Conservation (phyloP, 1,140 invertebrate genomes). For the Cyclargus thomasi region DNA sequence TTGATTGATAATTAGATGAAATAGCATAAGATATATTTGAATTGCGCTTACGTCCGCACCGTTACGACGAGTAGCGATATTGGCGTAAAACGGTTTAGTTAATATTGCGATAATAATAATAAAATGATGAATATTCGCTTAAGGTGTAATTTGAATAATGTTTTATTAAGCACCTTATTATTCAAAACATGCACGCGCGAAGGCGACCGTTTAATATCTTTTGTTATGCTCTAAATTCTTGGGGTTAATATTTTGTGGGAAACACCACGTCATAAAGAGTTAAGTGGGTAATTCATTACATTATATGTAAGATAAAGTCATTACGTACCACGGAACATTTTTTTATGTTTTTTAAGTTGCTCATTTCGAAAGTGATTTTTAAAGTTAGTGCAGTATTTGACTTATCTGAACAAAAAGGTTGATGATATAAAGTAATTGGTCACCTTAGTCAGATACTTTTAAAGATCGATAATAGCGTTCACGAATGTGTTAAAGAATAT, state of each 20-base stretch:
- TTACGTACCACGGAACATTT: neutral
- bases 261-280: neutral
- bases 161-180: constrained; percentile 3
- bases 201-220: neutral
- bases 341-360: neutral
- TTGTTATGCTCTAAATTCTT: neutral
- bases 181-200: neutral
- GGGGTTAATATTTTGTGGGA: neutral
- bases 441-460: too few species aligned
- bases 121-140: neutral
- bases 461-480: too few species aligned
- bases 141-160: constrained; percentile 1
- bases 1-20: too few species aligned
- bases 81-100: neutral
- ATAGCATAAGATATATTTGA: too few species aligned
- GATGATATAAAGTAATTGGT: too few species aligned
- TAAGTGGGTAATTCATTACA: neutral
- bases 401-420: too few species aligned
- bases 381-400: too few species aligned
- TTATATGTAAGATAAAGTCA: neutral
- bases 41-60: too few species aligned
- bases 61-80: constrained; percentile 1
- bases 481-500: too few species aligned
- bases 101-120: neutral
- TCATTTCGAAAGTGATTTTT: too few species aligned